These are phyloP conservation scores for Eunapius fragilis DNA, from an alignment of 37 sponge, comb jelly and placozoan species.

Conservation along the genomic window DNA sequence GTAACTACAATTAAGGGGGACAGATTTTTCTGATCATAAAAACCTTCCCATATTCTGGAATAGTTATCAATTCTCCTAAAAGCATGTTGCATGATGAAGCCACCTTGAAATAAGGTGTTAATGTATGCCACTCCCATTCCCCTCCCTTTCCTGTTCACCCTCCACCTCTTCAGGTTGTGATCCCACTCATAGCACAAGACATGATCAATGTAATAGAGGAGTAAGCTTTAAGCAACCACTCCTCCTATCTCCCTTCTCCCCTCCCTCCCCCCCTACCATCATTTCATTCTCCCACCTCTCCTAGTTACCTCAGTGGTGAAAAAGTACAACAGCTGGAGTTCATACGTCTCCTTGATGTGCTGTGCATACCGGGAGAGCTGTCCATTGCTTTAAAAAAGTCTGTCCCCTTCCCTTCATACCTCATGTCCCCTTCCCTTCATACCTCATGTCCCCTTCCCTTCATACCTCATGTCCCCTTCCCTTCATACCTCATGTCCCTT, in stretches of 20 bases:
- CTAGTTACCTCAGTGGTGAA: slow-evolving; percentile 40
- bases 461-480: background rate
- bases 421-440: too few relatives aligned
- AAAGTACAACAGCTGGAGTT: slow-evolving; percentile 40
- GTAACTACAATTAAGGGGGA: too few relatives aligned
- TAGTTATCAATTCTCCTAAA: too few relatives aligned
- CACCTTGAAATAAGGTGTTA: too few relatives aligned
- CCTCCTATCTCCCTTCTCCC: background rate
- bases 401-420: background rate
- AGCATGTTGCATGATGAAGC: too few relatives aligned
- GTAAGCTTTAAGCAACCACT: slow-evolving; percentile 9
- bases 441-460: background rate
- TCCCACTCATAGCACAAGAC: slow-evolving; percentile 68
- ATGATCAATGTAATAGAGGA: slow-evolving; percentile 74
- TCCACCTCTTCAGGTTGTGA: slow-evolving; percentile 28
- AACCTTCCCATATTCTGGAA: too few relatives aligned
- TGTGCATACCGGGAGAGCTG: slow-evolving; percentile 26
- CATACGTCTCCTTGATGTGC: slow-evolving; percentile 35
- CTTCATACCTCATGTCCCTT: background rate
- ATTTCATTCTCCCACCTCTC: background rate
- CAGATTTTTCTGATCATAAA: too few relatives aligned
- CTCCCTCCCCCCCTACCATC: background rate
- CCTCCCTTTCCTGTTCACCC: too few relatives aligned
- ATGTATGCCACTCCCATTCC: too few relatives aligned
- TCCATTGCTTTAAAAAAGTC: background rate